Percentiles rank a stretch among this genome's conserved stretches.
phyloP scores from a whole-genome alignment of 2,888 invertebrate species.

The Tetranychus piercei region DNA sequence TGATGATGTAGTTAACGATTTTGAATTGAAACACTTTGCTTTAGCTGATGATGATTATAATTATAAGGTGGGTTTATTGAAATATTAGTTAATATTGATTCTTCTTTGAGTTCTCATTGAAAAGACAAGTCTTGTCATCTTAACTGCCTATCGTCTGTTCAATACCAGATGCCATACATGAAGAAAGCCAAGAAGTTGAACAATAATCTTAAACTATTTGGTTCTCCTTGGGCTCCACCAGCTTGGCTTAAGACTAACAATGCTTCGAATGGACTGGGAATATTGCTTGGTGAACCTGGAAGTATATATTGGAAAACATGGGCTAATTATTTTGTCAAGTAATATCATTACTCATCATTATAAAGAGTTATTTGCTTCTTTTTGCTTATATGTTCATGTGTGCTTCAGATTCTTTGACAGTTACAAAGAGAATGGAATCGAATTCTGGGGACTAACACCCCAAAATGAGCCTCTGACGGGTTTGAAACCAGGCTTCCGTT shows the following conservation, averaged over 20 bases:
- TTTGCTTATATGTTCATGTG: too few relatives aligned
- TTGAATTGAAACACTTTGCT: slow-evolving; percentile 18
- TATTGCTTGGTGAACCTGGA: slow-evolving; percentile 30
- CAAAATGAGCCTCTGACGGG: slow-evolving; percentile 57
- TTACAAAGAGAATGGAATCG: slow-evolving; percentile 46
- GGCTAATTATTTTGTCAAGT: slow-evolving; percentile 60
- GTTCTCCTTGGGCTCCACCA: slow-evolving; percentile 40
- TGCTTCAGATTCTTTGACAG: slow-evolving; percentile 49
- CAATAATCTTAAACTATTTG: slow-evolving; percentile 33
- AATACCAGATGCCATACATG: slow-evolving; percentile 33
- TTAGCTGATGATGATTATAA: slow-evolving; percentile 19
- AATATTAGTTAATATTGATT: not conserved
- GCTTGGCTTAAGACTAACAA: slow-evolving; percentile 41
- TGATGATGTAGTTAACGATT: slow-evolving; percentile 41
- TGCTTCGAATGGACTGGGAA: slow-evolving; percentile 35
- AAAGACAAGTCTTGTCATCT: not conserved
- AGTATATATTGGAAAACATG: slow-evolving; percentile 50
- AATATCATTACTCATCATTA: slow-evolving; percentile 3
- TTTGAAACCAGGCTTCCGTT: slow-evolving; percentile 33
- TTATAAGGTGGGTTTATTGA: slow-evolving; percentile 12
- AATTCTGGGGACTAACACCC: slow-evolving; percentile 60
- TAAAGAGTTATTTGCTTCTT: too few relatives aligned
- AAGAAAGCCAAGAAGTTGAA: slow-evolving; percentile 28
- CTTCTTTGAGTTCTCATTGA: too few relatives aligned
- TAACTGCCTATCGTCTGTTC: not conserved